These are phyloP conservation scores for Ctenopoma multispine DNA, from an alignment of 2,797 vertebrate genomes.

Conservation along the genomic window DNA sequence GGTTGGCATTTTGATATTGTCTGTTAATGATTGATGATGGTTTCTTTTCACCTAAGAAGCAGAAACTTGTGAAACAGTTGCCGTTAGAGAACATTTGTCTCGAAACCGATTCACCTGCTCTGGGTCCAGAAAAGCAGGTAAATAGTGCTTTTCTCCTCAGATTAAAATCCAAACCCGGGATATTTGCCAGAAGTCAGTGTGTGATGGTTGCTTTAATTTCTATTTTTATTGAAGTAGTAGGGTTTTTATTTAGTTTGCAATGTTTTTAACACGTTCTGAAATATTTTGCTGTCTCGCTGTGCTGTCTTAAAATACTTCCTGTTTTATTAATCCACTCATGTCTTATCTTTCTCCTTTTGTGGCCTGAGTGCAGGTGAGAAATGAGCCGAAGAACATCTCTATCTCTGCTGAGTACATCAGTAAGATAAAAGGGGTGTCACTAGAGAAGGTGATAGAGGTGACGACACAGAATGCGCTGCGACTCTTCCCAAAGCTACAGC, in stretches of 20 bases:
- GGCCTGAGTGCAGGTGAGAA: conserved; percentile 87
- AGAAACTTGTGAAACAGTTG: conserved; percentile 95
- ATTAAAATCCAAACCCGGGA: neutral
- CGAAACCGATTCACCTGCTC: conserved; percentile 95
- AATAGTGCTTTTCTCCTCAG: neutral
- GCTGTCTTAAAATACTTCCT: neutral
- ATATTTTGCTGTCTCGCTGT: neutral
- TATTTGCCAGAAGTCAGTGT: neutral
- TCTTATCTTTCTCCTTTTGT: neutral
- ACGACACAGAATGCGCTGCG: conserved; percentile 91
- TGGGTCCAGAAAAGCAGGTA: conserved; percentile 96
- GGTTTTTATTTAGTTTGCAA: too few relatives aligned
- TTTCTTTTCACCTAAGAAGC: conserved; percentile 89
- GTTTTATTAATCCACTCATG: neutral
- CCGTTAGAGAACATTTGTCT: conserved; percentile 94
- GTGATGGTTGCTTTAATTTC: neutral
- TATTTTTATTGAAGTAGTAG: neutral
- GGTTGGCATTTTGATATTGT: conserved; percentile 13
- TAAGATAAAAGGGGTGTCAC: conserved; percentile 89
- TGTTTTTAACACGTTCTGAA: neutral
- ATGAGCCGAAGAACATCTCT: conserved; percentile 92
- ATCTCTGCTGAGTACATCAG: conserved; percentile 93
- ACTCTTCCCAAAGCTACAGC: conserved; percentile 90
- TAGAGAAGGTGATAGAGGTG: conserved; percentile 89
- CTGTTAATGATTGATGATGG: conserved; percentile 44